These are phyloP conservation scores for Leptopilina clavipes DNA, from an alignment of 1,140 invertebrate species.

Conservation along the genomic window DNA sequence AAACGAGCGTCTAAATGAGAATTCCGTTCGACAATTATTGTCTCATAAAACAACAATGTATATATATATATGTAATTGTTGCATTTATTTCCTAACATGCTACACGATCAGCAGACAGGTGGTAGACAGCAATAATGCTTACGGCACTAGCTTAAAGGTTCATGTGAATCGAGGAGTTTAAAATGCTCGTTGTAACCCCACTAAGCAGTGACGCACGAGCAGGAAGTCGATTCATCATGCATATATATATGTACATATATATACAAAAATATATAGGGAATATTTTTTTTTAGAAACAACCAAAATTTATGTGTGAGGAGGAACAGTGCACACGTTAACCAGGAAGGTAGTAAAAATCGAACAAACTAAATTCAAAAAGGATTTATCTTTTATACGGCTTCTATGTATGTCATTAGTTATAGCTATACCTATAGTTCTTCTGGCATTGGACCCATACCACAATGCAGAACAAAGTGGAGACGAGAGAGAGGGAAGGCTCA, in stretches of 20 bases:
- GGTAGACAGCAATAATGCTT: slow-evolving; percentile 25
- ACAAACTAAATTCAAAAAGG: slow-evolving; percentile 25
- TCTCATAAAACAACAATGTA: slow-evolving; percentile 12
- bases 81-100: slow-evolving; percentile 24
- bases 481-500: neutral
- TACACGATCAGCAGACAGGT: slow-evolving; percentile 22
- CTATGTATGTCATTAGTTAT: slow-evolving; percentile 30
- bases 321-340: slow-evolving; percentile 20
- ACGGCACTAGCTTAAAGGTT: slow-evolving; percentile 3
- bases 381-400: slow-evolving; percentile 25
- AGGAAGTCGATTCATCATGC: slow-evolving; percentile 29
- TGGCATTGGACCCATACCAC: slow-evolving; percentile 3
- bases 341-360: slow-evolving; percentile 32
- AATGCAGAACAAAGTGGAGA: slow-evolving; percentile 9
- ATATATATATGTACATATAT: neutral
- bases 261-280: neutral
- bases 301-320: slow-evolving; percentile 2
- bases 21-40: neutral
- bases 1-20: neutral
- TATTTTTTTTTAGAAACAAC: neutral
- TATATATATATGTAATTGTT: slow-evolving; percentile 7
- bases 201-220: slow-evolving; percentile 22
- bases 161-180: slow-evolving; percentile 29
- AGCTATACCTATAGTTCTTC: slow-evolving; percentile 27
- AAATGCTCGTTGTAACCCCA: slow-evolving; percentile 20